A percentile compares a stretch with the other conserved stretches of the same genome.
Evolutionary conservation across 1,140 invertebrate species (phyloP).

Genomic region (Mylabris phalerata): DNA sequence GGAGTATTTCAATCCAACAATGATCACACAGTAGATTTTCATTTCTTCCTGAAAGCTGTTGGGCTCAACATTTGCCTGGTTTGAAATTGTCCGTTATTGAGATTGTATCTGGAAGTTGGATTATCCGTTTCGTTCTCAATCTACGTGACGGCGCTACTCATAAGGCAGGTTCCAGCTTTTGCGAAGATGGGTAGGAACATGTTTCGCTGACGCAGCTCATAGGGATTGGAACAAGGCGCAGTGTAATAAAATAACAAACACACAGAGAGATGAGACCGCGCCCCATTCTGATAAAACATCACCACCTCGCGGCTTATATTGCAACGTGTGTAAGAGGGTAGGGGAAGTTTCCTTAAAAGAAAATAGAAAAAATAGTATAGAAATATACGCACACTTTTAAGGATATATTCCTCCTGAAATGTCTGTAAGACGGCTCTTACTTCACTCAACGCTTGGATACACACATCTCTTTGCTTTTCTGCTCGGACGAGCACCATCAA

Average conservation of each 20-base stretch:
- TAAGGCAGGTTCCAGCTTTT: constrained; percentile 13
- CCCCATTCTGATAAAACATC: constrained; percentile 27
- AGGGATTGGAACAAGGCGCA: constrained; percentile 29
- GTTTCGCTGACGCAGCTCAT: constrained; percentile 26
- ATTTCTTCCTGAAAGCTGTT: no score
- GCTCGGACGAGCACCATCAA: constrained; percentile 21
- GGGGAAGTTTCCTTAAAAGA: no score
- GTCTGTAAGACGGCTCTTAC: no score
- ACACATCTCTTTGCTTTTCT: constrained; percentile 27
- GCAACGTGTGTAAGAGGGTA: neutral
- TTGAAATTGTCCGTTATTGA: neutral
- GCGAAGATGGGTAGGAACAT: constrained; percentile 6
- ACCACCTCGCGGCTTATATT: constrained; percentile 22
- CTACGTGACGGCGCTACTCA: constrained; percentile 21
- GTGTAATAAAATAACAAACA: constrained; percentile 32
- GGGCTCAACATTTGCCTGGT: no score
- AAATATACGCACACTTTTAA: no score
- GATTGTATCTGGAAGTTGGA: constrained; percentile 2
- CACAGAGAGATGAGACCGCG: constrained; percentile 27
- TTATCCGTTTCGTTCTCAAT: constrained; percentile 2
- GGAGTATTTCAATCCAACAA: no score
- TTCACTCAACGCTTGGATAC: no score
- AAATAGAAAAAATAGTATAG: no score
- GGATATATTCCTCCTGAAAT: no score
- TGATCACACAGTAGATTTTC: no score